Base-by-base conservation (phyloP, 2,113 vertebrate species). In the Aythya baeri region DNA sequence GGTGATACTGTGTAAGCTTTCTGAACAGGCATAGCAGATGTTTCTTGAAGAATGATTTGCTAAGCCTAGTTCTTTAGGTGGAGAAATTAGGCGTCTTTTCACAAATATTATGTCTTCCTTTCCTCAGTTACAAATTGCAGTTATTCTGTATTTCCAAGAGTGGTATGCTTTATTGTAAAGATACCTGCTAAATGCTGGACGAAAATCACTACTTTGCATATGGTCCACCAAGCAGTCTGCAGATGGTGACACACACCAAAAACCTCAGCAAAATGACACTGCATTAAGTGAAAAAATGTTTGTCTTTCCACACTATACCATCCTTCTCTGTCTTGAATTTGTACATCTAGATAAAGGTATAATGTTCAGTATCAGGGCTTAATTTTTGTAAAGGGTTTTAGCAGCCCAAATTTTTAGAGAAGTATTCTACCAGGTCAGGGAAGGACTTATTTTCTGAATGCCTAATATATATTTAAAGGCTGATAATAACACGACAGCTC, bases 371-470 rank as follows among this genome's bases (percentile, higher is more conserved):
- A 34, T 85, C 44, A 73, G 32, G 36, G 9, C 17, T 81, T 8
- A 6, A 6, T 7, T 93, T 79, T 44, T 70, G 27, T 29, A 25
- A 73, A 65, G 34, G 27, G 17, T 73, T 84, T 78, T 72, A 87
- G 63, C 68, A 92, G 62, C 15, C 17, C 31, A 50, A 11, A 66
- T 80, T 83, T 94, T 92, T 66, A 73, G 84, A 75, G 72, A 70
- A n/a, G 44, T 10, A 87, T 54, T 58, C 44, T 73, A 23, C 27
- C 85, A 84, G 73, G 57, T 86, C 86, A 91, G 76, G n/a, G 85
- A 74, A 96, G n/a, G 66, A 65, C 57, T 93, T 93, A n/a, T 83
- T 91, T 96, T 95, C 68, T 93, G 68, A 86, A 94, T 91, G 61
- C 73, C 43, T 78, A n/a, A 79, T 61, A 41, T 32, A 55, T 94